phyloP scores from a whole-genome alignment of 2,113 vertebrate genomes.

The Perca schrenkii region DNA sequence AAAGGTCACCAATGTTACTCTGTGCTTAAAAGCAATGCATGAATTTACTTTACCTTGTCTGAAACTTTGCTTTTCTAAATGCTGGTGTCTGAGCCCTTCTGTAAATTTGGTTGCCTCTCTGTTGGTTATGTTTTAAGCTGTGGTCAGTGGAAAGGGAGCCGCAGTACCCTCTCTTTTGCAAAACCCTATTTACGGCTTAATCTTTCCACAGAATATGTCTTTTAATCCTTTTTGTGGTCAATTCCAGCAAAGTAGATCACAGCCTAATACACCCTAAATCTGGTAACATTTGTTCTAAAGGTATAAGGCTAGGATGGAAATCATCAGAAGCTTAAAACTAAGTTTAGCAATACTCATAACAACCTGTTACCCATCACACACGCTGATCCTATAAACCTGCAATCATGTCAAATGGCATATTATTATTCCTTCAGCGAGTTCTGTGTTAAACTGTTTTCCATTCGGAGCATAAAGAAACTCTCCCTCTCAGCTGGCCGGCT shows the following conservation, averaged over 20 bases:
- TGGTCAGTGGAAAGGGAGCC: neutral
- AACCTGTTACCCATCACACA: constrained; percentile 37
- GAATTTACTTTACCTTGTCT: neutral
- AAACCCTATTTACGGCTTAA: constrained; percentile 27
- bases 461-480: constrained; percentile 5
- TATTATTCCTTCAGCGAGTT: constrained; percentile 37
- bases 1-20: neutral
- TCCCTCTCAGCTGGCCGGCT: constrained; percentile 10
- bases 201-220: constrained; percentile 32
- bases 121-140: constrained; percentile 7
- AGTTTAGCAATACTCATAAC: constrained; percentile 15
- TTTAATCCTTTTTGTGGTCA: constrained; percentile 13
- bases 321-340: constrained; percentile 22
- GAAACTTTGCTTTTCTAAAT: neutral
- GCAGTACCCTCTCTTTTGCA: neutral
- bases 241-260: constrained; percentile 28
- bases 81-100: neutral
- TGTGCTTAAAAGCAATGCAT: neutral
- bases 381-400: constrained; percentile 43
- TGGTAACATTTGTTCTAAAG: constrained; percentile 24
- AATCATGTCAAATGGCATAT: constrained; percentile 37
- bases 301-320: constrained; percentile 4
- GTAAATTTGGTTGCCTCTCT: neutral
- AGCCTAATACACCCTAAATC: constrained; percentile 5
- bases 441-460: constrained; percentile 46